Base-by-base conservation (phyloP, 2,888 invertebrate genomes). In the Osedax fenrisi region DNA sequence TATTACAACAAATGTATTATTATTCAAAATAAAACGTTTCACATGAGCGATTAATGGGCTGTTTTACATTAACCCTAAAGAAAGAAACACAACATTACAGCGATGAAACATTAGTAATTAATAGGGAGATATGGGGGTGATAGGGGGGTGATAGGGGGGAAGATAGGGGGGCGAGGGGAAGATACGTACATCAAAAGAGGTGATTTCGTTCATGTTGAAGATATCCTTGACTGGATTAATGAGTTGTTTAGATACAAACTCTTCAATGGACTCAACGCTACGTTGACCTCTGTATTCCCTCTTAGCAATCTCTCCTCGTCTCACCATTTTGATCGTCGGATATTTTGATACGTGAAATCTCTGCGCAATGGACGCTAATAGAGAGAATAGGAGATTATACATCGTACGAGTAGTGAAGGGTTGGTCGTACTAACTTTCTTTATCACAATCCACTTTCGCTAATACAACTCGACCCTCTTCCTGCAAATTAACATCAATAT, bases 341-440 rank as follows among this genome's bases (percentile, higher is more conserved):
- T 98, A 99, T 87, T 99, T 99, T 75, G 90, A 91, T 76, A 98
- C 95, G 82, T 95, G 94, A 86, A 94, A 98, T 80, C 92, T 89
- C 2, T 91, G 89, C 1, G 96, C 91, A 75, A 97, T 88, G 23
- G 89, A 86, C 76, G 86, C 89, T 90, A 81, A 41, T 10, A 10
- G 17, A 17, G 41, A 41, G 41, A n/a, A n/a, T n/a, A n/a, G n/a
- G n/a, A n/a, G n/a, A n/a, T n/a, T n/a, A n/a, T n/a, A n/a, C n/a
- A n/a, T n/a, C n/a, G n/a, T n/a, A n/a, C n/a, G n/a, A n/a, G n/a
- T n/a, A n/a, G n/a, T n/a, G n/a, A n/a, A n/a, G n/a, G n/a, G n/a
- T n/a, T n/a, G n/a, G n/a, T n/a, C n/a, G 23, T 59, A 84, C 86
- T 86, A 84, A 87, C 90, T 89, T 87, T 98, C 93, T 81, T 88